phyloP scores from a whole-genome alignment of 2,888 invertebrate genomes.

The Barypeithes pellucidus region DNA sequence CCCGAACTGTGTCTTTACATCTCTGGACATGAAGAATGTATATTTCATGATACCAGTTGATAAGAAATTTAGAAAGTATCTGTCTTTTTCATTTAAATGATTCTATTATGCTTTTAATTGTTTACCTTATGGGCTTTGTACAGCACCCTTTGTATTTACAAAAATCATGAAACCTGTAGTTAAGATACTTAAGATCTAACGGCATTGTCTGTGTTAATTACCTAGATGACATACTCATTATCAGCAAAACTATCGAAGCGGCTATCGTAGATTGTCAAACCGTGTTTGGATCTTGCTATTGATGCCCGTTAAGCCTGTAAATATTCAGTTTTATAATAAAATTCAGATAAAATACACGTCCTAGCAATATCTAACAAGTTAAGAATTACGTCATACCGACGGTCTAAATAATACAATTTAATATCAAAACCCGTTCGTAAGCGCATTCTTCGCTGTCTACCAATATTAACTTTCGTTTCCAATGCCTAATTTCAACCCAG shows the following conservation, averaged over 20 bases:
- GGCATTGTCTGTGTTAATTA: slow-evolving; percentile 52
- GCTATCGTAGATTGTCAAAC: slow-evolving; percentile 22
- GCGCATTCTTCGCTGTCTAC: too few species aligned
- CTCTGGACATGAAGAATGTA: slow-evolving; percentile 19
- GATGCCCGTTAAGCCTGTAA: too few species aligned
- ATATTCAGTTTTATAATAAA: too few species aligned
- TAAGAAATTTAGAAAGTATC: slow-evolving; percentile 52
- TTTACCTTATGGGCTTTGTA: slow-evolving; percentile 58
- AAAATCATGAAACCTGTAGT: slow-evolving; percentile 57
- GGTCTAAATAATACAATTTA: too few species aligned
- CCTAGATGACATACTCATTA: slow-evolving; percentile 55
- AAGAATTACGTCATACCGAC: too few species aligned
- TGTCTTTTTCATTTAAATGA: slow-evolving; percentile 53
- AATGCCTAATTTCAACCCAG: too few species aligned
- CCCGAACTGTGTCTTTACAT: slow-evolving; percentile 34
- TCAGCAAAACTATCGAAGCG: slow-evolving; percentile 41
- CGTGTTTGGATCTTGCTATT: too few species aligned
- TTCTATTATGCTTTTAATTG: slow-evolving; percentile 55
- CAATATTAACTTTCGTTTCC: too few species aligned
- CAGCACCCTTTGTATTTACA: slow-evolving; percentile 59
- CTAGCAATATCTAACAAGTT: too few species aligned
- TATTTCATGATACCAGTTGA: slow-evolving; percentile 54
- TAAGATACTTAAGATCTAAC: slow-evolving; percentile 47
- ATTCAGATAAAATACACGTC: too few species aligned
- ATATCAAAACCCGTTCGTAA: too few species aligned